Base-by-base conservation (phyloP, 2,797 vertebrate species). In the Rhinoraja longicauda region DNA sequence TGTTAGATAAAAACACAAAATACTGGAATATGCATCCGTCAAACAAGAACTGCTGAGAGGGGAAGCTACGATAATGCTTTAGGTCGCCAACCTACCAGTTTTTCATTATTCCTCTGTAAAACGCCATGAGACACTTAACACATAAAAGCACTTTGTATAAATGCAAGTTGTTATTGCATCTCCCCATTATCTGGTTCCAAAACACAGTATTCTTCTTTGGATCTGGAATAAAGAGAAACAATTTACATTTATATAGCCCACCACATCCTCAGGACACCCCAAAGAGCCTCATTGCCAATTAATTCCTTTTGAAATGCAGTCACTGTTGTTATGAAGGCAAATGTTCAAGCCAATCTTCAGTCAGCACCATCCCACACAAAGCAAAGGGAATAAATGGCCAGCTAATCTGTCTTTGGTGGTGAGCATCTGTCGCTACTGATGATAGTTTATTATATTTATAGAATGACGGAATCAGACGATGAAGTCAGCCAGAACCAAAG, bases 131-230 rank as follows among this genome's bases (percentile, higher is more conserved):
- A 36, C 84, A 67, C 67, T 17, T 67, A 36, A 67, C n/a, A 67
- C 62, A 67, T 36, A 64, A 88, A 88, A 88, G 19, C 10, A 15
- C 84, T 86, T 64, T 88, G 64, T 32, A 88, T 88, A 88, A 67
- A 67, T 88, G 84, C 84, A 88, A 88, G n/a, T 88, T 88, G 84
- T 36, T 88, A 88, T 88, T 88, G 84, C 62, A 67, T 64, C n/a
- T 67, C 29, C 36, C 59, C 62, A 67, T 67, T 67, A 88, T 64
- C 59, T 88, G 84, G n/a, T 67, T 88, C 59, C n/a, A 67, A 67
- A 88, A n/a, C 62, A 21, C 84, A 88, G n/a, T 36, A 64, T 67
- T 88, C n/a, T 19, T 19, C 84, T 62, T 73, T 88, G 84, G 84
- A 19, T 88, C 59, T 88, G 84, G 84, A 67, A 88, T 36, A 88